Evolutionary conservation across 2,888 invertebrate genomes (phyloP), one percentile per base, ranked within the genome.

Genomic region (Hemistola chrysoprasaria): DNA sequence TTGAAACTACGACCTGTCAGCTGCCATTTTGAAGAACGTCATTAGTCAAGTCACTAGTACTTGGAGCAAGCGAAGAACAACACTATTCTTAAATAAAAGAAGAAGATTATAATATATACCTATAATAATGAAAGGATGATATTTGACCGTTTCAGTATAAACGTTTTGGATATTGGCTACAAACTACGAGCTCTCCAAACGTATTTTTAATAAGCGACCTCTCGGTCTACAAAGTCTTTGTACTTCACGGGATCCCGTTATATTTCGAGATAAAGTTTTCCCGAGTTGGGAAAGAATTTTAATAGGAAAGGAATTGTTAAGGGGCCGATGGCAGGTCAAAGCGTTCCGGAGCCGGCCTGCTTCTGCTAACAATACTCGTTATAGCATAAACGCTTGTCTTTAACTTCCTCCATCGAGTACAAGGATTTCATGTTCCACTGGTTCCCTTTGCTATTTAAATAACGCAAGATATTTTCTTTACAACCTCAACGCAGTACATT

Each of bases 251-350:
- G 38, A 33, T 29, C 33, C 54, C 46, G 59, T 57, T 64, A 62
- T 67, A 64, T 66, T 68, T 69, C 50, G 49, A 60, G 64, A 65
- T 69, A 66, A 74, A 76, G 66, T 75, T 76, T 77, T 62, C 58
- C 59, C 45, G 63, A 74, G 66, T 77, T 71, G 59, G 63, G 57
- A 66, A 80, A 81, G 78, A 81, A 83, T 85, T 83, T 83, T 78
- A 81, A 83, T 79, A 79, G 78, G 65, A 72, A 71, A 75, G 71
- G 71, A 77, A 78, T 77, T 71, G 71, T 66, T 68, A 65, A 70
- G 68, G 65, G 63, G 59, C 55, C 56, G 62, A 57, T 61, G 64
- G 58, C 52, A 56, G 77, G 70, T 78, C 77, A 78, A 80, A 83
- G 78, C 75, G 71, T 75, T 77, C 71, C 73, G 47, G 55, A 32